phyloP scores from a whole-genome alignment of 2,113 vertebrate species.

The Trogon melanurus region DNA sequence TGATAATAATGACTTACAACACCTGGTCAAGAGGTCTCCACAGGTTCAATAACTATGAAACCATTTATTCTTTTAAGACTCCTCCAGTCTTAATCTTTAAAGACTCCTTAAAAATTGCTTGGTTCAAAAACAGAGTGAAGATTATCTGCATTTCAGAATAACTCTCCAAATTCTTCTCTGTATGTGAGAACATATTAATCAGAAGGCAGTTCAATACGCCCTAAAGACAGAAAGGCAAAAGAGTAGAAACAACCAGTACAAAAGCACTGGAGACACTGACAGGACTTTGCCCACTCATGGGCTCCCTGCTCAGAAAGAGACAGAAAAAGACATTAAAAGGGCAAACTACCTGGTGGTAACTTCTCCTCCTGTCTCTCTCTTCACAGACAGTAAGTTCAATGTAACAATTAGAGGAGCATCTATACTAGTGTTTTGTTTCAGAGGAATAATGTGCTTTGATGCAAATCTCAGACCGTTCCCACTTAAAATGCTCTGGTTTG shows the following conservation, averaged over 20 bases:
- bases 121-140: background rate
- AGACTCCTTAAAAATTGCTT: background rate
- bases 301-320: background rate
- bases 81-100: background rate
- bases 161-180: background rate
- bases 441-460: background rate
- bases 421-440: background rate
- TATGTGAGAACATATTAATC: rapidly evolving
- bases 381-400: background rate
- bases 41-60: background rate
- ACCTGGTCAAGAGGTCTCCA: background rate
- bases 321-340: background rate
- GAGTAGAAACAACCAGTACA: background rate
- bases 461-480: background rate
- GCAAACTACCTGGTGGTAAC: background rate
- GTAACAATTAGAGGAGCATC: background rate
- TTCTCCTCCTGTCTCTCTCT: background rate
- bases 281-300: background rate
- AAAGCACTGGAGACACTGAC: background rate
- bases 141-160: background rate
- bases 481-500: background rate
- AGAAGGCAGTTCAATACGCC: background rate
- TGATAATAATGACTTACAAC: background rate
- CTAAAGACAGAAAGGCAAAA: background rate
- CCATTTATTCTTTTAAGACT: background rate